These are phyloP conservation scores for Leptosomus discolor DNA, from an alignment of 2,113 vertebrate genomes.

Conservation along the genomic window DNA sequence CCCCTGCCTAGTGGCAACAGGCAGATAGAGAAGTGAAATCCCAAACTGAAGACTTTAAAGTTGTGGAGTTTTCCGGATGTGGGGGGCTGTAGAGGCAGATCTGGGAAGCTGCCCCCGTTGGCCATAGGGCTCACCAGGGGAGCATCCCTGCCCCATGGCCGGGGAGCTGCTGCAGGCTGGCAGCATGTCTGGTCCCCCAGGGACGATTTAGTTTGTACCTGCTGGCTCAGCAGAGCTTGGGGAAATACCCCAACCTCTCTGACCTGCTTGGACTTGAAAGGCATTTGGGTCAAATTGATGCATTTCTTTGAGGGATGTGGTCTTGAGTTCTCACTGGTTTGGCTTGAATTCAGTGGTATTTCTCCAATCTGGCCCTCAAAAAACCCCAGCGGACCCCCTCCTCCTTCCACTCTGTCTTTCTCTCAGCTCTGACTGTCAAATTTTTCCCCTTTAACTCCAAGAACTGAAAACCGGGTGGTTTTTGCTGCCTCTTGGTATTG, in stretches of 20 bases:
- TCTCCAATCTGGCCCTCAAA: not conserved
- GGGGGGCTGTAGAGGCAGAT: not conserved
- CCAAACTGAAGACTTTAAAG: not conserved
- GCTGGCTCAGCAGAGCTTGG: not conserved
- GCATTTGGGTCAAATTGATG: fast-evolving
- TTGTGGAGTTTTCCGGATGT: not conserved
- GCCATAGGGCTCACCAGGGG: too few relatives aligned
- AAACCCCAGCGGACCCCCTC: not conserved
- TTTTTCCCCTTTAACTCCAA: not conserved
- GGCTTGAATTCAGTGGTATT: not conserved
- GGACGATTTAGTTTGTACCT: not conserved
- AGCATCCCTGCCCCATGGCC: not conserved
- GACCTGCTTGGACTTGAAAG: too few relatives aligned
- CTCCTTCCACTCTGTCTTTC: not conserved
- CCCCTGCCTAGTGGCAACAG: not conserved
- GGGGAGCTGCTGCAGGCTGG: not conserved
- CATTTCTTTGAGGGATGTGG: not conserved
- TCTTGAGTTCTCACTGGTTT: not conserved
- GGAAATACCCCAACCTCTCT: not conserved
- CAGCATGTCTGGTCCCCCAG: not conserved
- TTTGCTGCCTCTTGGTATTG: not conserved
- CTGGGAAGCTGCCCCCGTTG: too few relatives aligned
- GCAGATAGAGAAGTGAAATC: not conserved
- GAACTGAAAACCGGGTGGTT: not conserved
- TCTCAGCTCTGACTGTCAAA: not conserved